phyloP scores from a whole-genome alignment of 2,888 invertebrate species.

The Agrotis exclamationis region DNA sequence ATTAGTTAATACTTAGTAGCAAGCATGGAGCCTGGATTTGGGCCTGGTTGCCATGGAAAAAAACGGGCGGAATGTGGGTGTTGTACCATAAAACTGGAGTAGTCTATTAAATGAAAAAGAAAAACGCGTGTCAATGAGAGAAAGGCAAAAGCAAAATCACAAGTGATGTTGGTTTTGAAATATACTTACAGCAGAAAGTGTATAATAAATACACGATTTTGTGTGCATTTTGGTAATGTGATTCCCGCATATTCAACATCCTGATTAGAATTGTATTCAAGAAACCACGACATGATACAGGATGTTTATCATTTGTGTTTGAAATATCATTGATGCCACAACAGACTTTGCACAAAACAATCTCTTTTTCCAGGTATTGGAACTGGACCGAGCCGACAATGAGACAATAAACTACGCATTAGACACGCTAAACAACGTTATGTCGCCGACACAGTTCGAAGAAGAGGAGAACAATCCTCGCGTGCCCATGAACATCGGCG shows the following conservation, averaged over 20 bases:
- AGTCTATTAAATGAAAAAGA: neutral
- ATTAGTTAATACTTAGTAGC: no score
- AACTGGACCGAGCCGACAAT: slow-evolving; percentile 96
- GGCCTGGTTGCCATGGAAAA: no score
- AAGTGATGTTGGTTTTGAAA: no score
- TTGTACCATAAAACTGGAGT: neutral
- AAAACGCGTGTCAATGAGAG: neutral
- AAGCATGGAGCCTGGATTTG: no score
- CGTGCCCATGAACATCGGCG: slow-evolving; percentile 94
- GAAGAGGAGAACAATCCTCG: slow-evolving; percentile 94
- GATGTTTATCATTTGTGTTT: neutral
- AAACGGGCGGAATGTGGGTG: no score
- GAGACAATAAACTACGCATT: slow-evolving; percentile 98
- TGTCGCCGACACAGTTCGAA: slow-evolving; percentile 95
- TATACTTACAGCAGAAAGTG: no score
- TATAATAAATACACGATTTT: neutral
- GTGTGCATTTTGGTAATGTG: neutral
- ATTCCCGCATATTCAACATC: no score
- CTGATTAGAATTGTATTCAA: no score
- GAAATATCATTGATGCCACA: neutral
- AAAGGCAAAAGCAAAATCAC: no score
- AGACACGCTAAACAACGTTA: slow-evolving; percentile 98
- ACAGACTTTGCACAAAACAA: neutral
- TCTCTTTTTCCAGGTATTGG: slow-evolving; percentile 92
- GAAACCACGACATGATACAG: neutral